Conservation (phyloP, 2,797 vertebrate species). For the Pantherophis vulpinus region DNA sequence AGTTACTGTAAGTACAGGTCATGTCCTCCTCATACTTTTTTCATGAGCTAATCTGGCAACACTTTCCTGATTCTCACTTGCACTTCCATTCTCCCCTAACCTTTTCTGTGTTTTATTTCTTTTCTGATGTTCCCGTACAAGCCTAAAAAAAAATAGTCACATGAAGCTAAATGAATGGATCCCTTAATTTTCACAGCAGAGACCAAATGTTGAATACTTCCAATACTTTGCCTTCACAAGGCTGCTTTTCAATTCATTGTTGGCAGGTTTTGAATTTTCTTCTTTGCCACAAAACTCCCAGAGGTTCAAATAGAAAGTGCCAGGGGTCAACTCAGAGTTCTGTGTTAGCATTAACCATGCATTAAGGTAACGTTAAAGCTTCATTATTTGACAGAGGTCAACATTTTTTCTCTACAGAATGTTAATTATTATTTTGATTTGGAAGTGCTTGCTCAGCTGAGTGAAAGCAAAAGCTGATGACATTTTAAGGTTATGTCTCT, state of each 20-base stretch:
- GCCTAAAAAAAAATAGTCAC: background rate
- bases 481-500: constrained; percentile 9
- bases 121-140: background rate
- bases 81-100: background rate
- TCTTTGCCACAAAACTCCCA: background rate
- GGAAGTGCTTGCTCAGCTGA: constrained; percentile 43
- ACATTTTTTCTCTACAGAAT: constrained; percentile 35
- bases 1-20: background rate
- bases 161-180: background rate
- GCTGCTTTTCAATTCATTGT: background rate
- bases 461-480: constrained; percentile 25
- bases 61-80: background rate
- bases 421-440: constrained; percentile 48
- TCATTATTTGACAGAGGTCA: constrained; percentile 52
- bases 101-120: background rate
- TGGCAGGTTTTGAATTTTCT: background rate
- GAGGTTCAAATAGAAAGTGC: constrained; percentile 10
- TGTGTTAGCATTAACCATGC: constrained; percentile 50
- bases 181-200: background rate
- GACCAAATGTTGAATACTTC: background rate
- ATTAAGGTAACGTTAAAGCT: constrained; percentile 52
- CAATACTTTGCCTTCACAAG: background rate
- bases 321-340: background rate
- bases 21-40: background rate
- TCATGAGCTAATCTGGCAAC: background rate